Conservation (phyloP, 2,113 vertebrate genomes). For the Oxyura jamaicensis region DNA sequence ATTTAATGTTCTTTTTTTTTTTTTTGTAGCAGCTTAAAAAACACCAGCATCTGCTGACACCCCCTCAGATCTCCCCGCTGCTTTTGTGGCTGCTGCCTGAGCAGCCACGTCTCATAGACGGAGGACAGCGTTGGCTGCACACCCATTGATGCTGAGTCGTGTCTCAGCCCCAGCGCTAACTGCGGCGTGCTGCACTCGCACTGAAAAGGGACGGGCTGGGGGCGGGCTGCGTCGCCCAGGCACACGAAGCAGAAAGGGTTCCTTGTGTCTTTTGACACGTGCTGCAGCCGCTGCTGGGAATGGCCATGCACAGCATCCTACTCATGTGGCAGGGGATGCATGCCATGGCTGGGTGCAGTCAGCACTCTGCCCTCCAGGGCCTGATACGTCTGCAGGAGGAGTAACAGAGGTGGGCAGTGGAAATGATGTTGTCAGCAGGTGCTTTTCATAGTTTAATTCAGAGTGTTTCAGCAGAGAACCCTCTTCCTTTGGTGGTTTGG, state of each 20-base stretch:
- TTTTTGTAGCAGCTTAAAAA: neutral
- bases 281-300: neutral
- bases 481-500: neutral
- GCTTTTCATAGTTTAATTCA: neutral
- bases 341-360: rapidly evolving
- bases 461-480: neutral
- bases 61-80: neutral
- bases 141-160: rapidly evolving
- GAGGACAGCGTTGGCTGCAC: neutral
- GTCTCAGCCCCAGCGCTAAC: neutral
- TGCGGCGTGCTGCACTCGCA: neutral
- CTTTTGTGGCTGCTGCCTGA: neutral
- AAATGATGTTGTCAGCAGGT: neutral
- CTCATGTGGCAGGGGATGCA: neutral
- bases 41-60: neutral
- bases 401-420: neutral
- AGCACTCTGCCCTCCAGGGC: neutral
- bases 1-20: neutral
- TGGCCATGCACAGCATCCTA: rapidly evolving
- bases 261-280: neutral
- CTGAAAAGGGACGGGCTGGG: neutral
- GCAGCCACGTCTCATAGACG: neutral
- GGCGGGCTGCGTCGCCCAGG: neutral
- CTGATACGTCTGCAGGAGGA: neutral
- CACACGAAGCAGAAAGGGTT: neutral